Base-by-base conservation (phyloP, 2,797 vertebrate species). In the Trematomus bernacchii region DNA sequence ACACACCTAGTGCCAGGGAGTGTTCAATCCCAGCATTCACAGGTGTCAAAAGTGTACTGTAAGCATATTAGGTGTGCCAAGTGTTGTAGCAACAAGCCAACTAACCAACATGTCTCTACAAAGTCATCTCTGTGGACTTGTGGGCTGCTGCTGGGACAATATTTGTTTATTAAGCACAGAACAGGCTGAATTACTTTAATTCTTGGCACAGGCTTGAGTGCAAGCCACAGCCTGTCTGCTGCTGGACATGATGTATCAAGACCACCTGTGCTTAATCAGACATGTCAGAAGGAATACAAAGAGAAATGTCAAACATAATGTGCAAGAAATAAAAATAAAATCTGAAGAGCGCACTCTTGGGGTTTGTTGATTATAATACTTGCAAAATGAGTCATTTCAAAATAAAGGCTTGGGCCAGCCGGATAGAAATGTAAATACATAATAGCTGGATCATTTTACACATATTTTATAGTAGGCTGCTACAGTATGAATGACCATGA, bases 81-180 rank as follows among this genome's bases (percentile, higher is more conserved):
- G 76, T 74, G 63, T 42, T 89, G 77, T 76, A 89, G 74, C 83
- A 81, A 86, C 84, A 90, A 82, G 86, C 82, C 73, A 79, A 80
- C 21, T 47, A 30, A 73, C 73, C 71, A 89, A 90, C 94, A 92
- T 87, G 94, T 93, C 89, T 93, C 85, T 92, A 89, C 94, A 94
- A 54, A 87, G 90, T 90, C 87, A 93, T 62, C 83, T 70, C 69
- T 88, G 53, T 10, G 73, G 77, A 67, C 27, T 79, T 76, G 80
- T 60, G 67, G 67, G 51, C 66, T 72, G 74, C 72, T 47, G 66
- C 77, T 76, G 68, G 82, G 79, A 57, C 83, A 73, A 46, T 82
- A 75, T 87, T 86, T 92, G 85, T 92, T 92, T 89, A 87, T 89
- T 52, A 55, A 89, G 85, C 73, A 63, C 69, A 61, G 72, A 83